Evolutionary conservation across 2,113 vertebrate genomes (phyloP).

Genomic region (Suricata suricatta): DNA sequence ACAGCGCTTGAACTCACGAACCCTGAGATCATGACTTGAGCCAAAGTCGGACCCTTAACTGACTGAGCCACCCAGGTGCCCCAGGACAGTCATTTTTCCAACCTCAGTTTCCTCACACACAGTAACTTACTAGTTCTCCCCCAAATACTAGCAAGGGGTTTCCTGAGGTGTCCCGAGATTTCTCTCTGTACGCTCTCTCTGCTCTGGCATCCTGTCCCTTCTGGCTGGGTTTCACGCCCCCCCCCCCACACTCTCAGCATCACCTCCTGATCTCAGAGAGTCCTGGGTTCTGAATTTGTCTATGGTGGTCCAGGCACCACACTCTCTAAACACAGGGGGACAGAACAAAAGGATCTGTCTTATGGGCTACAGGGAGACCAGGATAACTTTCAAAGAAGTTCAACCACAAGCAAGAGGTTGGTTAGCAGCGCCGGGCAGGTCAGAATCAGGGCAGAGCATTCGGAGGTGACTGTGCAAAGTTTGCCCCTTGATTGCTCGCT

Average conservation of each 20-base stretch:
- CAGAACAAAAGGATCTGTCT: background rate
- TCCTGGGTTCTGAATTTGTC: background rate
- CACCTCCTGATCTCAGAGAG: background rate
- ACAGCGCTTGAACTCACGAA: no score
- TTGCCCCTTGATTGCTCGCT: background rate
- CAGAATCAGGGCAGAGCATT: background rate
- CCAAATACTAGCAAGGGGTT: background rate
- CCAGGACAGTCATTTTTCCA: background rate
- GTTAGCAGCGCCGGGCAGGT: background rate
- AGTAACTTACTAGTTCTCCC: background rate
- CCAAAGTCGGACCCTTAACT: no score
- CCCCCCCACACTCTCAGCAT: background rate
- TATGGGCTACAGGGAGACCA: background rate
- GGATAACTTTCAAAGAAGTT: background rate
- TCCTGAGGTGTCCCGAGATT: background rate
- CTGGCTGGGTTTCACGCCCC: background rate
- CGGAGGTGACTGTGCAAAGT: background rate
- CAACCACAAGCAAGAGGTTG: background rate
- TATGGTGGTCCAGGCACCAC: background rate
- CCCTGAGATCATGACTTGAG: no score
- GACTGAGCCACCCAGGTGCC: no score
- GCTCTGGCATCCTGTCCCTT: background rate
- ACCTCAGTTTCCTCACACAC: background rate
- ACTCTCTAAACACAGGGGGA: background rate
- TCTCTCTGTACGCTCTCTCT: background rate